Evolutionary conservation across 2,797 vertebrate genomes (phyloP).

Genomic region (Acrocephalus scirpaceus): DNA sequence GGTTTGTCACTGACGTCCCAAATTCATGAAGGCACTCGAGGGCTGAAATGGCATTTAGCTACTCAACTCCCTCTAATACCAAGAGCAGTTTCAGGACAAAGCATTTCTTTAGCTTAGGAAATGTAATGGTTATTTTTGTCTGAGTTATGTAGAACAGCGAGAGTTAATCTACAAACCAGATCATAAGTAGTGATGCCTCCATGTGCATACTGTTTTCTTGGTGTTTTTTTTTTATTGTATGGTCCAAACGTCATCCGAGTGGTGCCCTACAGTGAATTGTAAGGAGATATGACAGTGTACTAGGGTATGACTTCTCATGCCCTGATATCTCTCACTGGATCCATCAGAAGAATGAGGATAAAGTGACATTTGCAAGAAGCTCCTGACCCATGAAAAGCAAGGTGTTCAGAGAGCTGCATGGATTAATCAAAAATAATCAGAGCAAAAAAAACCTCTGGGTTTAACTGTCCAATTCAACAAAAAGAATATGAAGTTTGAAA

Average conservation of each 20-base stretch:
- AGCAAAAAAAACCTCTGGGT: neutral
- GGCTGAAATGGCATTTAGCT: neutral
- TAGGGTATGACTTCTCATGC: neutral
- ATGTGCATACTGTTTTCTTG: neutral
- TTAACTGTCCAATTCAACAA: neutral
- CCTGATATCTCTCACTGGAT: neutral
- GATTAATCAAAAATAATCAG: neutral
- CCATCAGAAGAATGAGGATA: neutral
- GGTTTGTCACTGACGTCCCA: neutral
- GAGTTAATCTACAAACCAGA: neutral
- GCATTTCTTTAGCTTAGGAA: neutral
- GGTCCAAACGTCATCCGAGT: neutral
- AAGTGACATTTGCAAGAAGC: neutral
- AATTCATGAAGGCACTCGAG: neutral
- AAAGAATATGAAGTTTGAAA: neutral
- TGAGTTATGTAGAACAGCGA: neutral
- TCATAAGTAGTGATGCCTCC: neutral
- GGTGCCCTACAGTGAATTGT: neutral
- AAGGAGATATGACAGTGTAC: neutral
- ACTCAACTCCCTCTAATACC: neutral
- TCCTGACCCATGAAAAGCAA: neutral
- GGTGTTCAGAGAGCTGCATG: neutral
- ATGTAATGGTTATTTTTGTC: neutral
- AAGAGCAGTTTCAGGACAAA: neutral
- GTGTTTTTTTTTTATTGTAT: fast-evolving